Evolutionary conservation across 2,888 invertebrate genomes (phyloP), one percentile per base, ranked within the genome.

Genomic region (Oscheius myriophilus): DNA sequence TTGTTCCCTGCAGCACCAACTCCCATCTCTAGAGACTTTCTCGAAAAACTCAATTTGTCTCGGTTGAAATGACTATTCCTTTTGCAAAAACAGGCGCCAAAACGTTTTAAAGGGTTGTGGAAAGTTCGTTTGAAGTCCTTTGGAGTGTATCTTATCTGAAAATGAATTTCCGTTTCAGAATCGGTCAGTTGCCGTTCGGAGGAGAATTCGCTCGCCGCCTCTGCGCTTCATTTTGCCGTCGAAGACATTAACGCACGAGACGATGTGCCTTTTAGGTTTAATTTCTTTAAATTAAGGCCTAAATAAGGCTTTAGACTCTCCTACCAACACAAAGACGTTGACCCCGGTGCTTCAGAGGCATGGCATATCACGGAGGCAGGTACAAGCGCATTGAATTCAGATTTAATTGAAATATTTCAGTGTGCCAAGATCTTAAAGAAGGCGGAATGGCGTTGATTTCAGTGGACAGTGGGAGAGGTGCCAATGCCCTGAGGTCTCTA

Each of bases 361-460:
- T 81, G 79, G 78, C 72, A 73, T 21, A 72, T 80, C 70, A 71
- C 79, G 21, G 74, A 73, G 18, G 71, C 74, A 6, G 72, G 72
- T 74, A 43, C 4, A 4, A 16, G 4, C n/a, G n/a, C n/a, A n/a
- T n/a, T n/a, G n/a, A n/a, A n/a, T 33, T 3, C 33, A 25, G 21
- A 46, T 11, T 21, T 46, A 11, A n/a, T n/a, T 46, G 6, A 18
- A 18, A 14, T 21, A 14, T 66, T 84, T 51, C 67, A 81, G 86
- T 86, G 1, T 86, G 86, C 55, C 76, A 79, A 14, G 80, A 83
- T 63, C 73, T 86, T 42, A 79, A 84, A 61, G 78, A 79, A 57
- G 86, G 86, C 2, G 85, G 84, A 58, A 84, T 86, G 83, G 61
- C 80, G 11, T 67, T 86, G 74, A 72, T 86, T 14, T 72, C 75